Evolutionary conservation across 2,888 invertebrate genomes (phyloP).

Genomic region (Odontocerum albicorne): DNA sequence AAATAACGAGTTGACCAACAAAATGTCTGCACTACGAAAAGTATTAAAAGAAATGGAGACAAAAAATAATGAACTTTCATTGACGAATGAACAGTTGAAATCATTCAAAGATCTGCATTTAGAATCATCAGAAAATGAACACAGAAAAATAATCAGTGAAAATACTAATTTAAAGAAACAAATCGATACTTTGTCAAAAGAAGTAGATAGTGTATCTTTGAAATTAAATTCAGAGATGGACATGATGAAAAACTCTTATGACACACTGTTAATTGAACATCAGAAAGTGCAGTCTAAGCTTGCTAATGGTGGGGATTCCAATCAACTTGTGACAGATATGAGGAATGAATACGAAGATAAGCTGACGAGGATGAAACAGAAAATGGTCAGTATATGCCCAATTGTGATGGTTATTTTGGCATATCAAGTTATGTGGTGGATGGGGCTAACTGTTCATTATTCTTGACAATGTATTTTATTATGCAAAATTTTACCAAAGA

Average conservation of each 20-base stretch:
- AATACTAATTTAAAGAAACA: slow-evolving; percentile 49
- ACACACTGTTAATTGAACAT: slow-evolving; percentile 8
- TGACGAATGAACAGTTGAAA: slow-evolving; percentile 31
- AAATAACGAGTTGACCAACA: slow-evolving; percentile 20
- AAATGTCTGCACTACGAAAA: slow-evolving; percentile 23
- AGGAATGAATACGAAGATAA: slow-evolving; percentile 72
- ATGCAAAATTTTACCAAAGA: too few species aligned
- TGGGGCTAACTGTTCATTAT: slow-evolving; percentile 13
- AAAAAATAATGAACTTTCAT: slow-evolving; percentile 36
- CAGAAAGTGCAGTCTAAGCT: slow-evolving; percentile 42
- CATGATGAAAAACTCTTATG: slow-evolving; percentile 36
- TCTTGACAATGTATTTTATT: too few species aligned
- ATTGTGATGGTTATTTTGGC: slow-evolving; percentile 52
- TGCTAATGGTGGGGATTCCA: slow-evolving; percentile 40
- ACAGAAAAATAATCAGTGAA: slow-evolving; percentile 41
- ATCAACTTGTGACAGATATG: slow-evolving; percentile 52
- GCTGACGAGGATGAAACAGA: slow-evolving; percentile 75
- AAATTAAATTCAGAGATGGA: slow-evolving; percentile 45
- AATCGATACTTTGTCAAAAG: slow-evolving; percentile 15
- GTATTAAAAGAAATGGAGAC: slow-evolving; percentile 26
- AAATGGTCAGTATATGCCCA: slow-evolving; percentile 71
- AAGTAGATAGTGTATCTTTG: slow-evolving; percentile 19
- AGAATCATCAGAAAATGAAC: slow-evolving; percentile 30
- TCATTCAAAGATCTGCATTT: not conserved
- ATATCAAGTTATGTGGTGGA: slow-evolving; percentile 53